Conservation (phyloP, 2,113 vertebrate genomes). For the Corvus moneduloides region DNA sequence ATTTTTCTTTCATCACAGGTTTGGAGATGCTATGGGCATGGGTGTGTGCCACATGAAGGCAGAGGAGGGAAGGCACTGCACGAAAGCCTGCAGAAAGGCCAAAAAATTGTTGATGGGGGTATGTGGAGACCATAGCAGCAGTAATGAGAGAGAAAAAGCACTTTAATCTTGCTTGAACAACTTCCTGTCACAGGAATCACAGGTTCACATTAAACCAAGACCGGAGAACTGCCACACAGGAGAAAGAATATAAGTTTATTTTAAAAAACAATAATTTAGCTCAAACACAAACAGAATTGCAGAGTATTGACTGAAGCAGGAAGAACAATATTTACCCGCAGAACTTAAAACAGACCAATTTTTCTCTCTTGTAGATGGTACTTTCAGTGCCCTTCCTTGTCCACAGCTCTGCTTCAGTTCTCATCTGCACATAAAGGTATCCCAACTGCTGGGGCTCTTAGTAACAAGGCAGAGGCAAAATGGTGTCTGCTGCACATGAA, state of each 20-base stretch:
- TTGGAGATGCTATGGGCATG: background rate
- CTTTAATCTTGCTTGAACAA: background rate
- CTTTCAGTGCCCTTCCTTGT: background rate
- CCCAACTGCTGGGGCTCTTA: background rate
- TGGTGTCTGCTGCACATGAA: background rate
- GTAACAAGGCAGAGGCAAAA: background rate
- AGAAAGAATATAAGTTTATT: conserved; percentile 51
- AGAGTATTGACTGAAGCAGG: background rate
- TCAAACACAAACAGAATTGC: background rate
- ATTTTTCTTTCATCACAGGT: background rate
- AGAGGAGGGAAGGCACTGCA: background rate
- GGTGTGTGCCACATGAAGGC: background rate
- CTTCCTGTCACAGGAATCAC: background rate
- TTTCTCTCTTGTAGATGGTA: background rate
- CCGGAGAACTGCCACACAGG: background rate
- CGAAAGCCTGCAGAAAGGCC: background rate
- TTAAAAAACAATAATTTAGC: conserved; percentile 65
- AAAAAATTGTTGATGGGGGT: background rate
- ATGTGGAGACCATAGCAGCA: background rate
- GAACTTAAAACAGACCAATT: background rate
- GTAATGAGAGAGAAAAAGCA: background rate
- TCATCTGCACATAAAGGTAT: background rate
- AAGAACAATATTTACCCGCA: background rate
- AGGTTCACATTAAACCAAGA: background rate
- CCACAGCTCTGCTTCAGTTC: background rate